Conservation (phyloP, 2,113 vertebrate species). For the Cyanistes caeruleus region DNA sequence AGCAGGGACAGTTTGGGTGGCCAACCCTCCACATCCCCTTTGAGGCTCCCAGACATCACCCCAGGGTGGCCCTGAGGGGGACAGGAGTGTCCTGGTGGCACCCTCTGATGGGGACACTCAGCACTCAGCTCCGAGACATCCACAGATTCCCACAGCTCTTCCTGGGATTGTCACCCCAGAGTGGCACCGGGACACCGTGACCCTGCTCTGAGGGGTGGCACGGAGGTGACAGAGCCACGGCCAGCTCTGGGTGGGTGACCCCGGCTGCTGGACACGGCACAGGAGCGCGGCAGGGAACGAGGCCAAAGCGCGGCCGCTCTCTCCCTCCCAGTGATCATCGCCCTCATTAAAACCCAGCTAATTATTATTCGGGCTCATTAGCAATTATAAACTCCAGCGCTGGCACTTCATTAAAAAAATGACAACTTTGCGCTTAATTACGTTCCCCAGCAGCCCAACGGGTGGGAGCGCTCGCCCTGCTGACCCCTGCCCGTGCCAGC, state of each 20-base stretch:
- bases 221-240: background rate
- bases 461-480: background rate
- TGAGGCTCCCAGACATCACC: background rate
- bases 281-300: slow-evolving; percentile 46
- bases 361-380: slow-evolving; percentile 84
- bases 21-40: background rate
- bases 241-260: background rate
- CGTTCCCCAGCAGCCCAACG: slow-evolving; percentile 37
- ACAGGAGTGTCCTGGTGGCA: background rate
- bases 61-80: background rate
- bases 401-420: slow-evolving; percentile 80
- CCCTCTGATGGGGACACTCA: too few species aligned
- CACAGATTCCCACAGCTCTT: rapidly evolving
- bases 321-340: slow-evolving; percentile 70
- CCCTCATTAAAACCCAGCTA: slow-evolving; percentile 81
- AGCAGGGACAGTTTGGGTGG: background rate
- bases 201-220: background rate
- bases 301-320: slow-evolving; percentile 29
- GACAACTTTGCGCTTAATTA: slow-evolving; percentile 82
- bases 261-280: slow-evolving; percentile 18
- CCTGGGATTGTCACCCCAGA: rapidly evolving
- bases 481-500: background rate
- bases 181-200: rapidly evolving
- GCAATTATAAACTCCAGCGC: slow-evolving; percentile 79
- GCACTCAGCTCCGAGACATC: too few species aligned